Conservation (phyloP, 2,888 invertebrate species). For the Stratiomys singularior region DNA sequence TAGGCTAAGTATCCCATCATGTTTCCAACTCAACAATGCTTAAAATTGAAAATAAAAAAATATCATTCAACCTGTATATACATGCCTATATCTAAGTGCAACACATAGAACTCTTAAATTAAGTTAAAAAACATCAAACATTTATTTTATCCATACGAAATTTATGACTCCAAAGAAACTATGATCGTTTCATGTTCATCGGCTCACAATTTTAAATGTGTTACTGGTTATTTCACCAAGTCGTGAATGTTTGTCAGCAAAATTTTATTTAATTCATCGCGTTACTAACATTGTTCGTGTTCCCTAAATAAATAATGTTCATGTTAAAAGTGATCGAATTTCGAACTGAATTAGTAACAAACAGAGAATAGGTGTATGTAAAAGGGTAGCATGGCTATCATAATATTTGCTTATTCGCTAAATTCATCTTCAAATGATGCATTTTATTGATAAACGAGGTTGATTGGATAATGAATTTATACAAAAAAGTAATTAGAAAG, state of each 20-base stretch:
- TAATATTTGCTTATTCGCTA: neutral
- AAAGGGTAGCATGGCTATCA: neutral
- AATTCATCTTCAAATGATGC: neutral
- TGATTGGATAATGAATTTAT: neutral
- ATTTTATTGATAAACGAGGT: neutral
- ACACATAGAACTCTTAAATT: no score
- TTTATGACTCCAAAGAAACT: conserved; percentile 15
- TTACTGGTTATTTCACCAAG: neutral
- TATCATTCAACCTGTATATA: neutral
- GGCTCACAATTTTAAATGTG: neutral
- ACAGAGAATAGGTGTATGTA: no score
- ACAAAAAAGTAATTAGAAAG: no score
- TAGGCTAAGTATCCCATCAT: neutral
- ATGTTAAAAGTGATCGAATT: neutral
- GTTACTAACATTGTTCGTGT: neutral
- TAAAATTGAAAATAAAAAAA: no score
- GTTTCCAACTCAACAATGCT: neutral
- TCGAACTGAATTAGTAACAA: neutral
- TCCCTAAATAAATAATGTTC: neutral
- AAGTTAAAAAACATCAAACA: neutral
- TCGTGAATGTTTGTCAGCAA: neutral
- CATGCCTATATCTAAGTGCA: neutral
- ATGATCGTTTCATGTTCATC: neutral
- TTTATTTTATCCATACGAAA: neutral
- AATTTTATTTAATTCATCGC: conserved; percentile 4